phyloP scores from a whole-genome alignment of 2,888 invertebrate species.

The Lepidocyrtoides sp. region DNA sequence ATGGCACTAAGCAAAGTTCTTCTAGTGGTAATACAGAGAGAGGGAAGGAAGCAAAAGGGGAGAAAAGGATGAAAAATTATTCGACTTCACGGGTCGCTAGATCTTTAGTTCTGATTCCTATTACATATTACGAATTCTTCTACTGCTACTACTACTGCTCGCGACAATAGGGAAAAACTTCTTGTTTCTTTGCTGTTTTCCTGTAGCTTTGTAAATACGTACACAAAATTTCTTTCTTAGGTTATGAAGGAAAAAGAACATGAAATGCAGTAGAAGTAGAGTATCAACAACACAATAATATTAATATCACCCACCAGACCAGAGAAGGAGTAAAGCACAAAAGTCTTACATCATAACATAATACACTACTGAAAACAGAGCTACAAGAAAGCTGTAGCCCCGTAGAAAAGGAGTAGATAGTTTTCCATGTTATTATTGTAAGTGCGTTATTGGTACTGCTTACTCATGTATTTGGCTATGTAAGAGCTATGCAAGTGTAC shows the following conservation, averaged over 20 bases:
- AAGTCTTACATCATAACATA: conserved; percentile 24
- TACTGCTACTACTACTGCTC: no score
- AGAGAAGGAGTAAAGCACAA: conserved; percentile 12
- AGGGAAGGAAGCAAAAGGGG: conserved; percentile 64
- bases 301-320: conserved; percentile 19
- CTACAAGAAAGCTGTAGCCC: no score
- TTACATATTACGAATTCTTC: conserved; percentile 38
- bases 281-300: conserved; percentile 31
- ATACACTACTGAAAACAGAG: no score
- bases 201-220: conserved; percentile 20
- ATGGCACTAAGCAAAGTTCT: no score
- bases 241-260: conserved; percentile 40
- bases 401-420: no score
- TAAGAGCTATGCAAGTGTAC: neutral
- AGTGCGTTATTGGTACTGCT: neutral
- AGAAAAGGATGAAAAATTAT: conserved; percentile 75
- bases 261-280: conserved; percentile 51
- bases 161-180: conserved; percentile 43
- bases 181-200: conserved; percentile 16
- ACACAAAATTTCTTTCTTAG: conserved; percentile 18
- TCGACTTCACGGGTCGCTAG: conserved; percentile 78
- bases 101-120: conserved; percentile 74
- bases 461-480: neutral
- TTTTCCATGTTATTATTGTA: neutral
- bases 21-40: no score